Base-by-base conservation (phyloP, 1,140 invertebrate species). In the Saccostrea glomerata region DNA sequence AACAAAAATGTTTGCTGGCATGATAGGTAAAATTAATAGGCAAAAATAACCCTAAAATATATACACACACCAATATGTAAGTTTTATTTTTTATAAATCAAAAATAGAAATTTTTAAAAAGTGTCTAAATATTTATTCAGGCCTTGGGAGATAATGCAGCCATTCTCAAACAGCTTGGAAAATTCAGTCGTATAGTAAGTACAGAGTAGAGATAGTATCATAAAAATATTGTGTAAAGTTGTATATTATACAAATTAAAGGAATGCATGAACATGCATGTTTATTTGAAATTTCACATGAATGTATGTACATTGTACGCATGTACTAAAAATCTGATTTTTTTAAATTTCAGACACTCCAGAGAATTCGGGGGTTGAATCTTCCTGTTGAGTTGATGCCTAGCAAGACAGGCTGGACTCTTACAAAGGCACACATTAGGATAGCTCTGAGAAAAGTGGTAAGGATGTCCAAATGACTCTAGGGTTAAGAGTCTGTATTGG, bases 181-280 rank as follows among this genome's bases (percentile, higher is more conserved):
- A 73, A 25, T 73, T 30, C 25, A 73, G 70, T 73, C 70, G 70
- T 30, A 30, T 73, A 36, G 70, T 73, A 73, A 30, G 70, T 73
- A 60, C 15, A 63, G 1, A 60, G 3, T 7, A 0, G 47, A 47
- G 9, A 47, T 47, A 0, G 2, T 7, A 47, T 9, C 2, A 47
- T 47, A 6, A 6, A 2, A 5, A 47, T 47, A 47, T 47, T 47
- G 47, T 6, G 0, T 0, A 9, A 47, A 2, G 47, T 47, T 47
- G 1, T 9, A 47, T 9, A 6, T 47, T 47, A 3, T 47, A 47
- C 9, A 47, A 9, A 47, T 47, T 2, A 9, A 47, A 47, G 2
- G 47, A 47, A 6, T 47, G 47, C 6, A 7, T 47, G 47, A 47
- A 47, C 40, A 47, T 47, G 17, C 58, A 17, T 20, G n/a, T 17